Evolutionary conservation across 2,888 invertebrate species (phyloP).

Genomic region (Barypeithes pellucidus): DNA sequence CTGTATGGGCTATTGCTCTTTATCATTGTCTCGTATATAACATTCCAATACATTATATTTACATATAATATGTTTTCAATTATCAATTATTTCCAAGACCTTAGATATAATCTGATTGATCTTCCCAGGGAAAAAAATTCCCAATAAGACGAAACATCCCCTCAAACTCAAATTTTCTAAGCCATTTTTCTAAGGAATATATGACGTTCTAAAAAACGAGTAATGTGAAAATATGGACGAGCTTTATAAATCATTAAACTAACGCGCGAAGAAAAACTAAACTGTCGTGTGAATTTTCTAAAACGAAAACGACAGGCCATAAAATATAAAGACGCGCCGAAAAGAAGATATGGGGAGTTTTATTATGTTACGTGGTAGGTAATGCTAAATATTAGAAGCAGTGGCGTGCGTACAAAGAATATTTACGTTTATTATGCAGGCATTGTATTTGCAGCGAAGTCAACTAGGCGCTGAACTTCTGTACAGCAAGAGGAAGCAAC

Average conservation of each 20-base stretch:
- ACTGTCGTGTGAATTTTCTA: slow-evolving; percentile 21
- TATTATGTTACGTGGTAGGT: slow-evolving; percentile 16
- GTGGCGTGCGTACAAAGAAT: too few relatives aligned
- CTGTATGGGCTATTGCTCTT: too few relatives aligned
- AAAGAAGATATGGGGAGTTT: slow-evolving; percentile 10
- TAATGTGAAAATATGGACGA: slow-evolving; percentile 24
- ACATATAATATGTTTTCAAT: too few relatives aligned
- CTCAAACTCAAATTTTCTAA: slow-evolving; percentile 20
- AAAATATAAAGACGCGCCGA: slow-evolving; percentile 25
- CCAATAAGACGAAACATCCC: not conserved
- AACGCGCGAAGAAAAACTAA: slow-evolving; percentile 19
- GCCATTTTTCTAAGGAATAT: slow-evolving; percentile 27
- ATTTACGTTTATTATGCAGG: too few relatives aligned
- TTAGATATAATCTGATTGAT: too few relatives aligned
- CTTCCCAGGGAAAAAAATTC: not conserved
- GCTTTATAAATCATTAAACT: slow-evolving; percentile 29
- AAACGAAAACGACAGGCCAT: slow-evolving; percentile 21
- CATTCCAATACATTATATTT: too few relatives aligned
- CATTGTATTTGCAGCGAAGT: too few relatives aligned
- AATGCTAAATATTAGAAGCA: slow-evolving; percentile 3
- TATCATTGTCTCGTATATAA: too few relatives aligned
- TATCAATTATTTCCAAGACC: too few relatives aligned
- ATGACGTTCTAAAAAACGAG: slow-evolving; percentile 8
- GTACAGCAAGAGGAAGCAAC: too few relatives aligned
- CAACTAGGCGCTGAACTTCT: too few relatives aligned